Percentiles rank a stretch among this genome's conserved stretches.
Conservation (phyloP, 2,797 vertebrate species). For the Esox lucius region DNA sequence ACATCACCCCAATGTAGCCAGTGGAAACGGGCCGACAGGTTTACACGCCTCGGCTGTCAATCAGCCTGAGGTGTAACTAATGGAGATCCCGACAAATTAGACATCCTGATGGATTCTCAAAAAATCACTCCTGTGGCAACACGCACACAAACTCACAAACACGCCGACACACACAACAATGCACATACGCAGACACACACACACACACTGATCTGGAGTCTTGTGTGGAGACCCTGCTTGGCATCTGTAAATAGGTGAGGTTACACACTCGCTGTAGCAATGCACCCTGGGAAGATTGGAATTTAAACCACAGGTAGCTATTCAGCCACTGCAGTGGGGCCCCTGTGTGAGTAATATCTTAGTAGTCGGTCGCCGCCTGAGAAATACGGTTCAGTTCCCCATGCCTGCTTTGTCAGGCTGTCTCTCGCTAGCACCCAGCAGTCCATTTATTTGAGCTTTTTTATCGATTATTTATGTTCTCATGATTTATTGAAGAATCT, state of each 20-base stretch:
- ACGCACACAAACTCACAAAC: not conserved
- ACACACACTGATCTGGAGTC: not conserved
- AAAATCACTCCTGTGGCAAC: conserved; percentile 1
- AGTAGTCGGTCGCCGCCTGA: not conserved
- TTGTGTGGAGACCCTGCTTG: not conserved
- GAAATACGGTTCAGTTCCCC: not conserved
- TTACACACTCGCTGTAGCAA: conserved; percentile 20
- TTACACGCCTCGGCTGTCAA: conserved; percentile 19
- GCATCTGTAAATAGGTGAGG: conserved; percentile 11
- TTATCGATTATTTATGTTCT: not conserved
- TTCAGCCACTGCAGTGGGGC: conserved; percentile 31
- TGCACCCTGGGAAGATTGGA: conserved; percentile 20
- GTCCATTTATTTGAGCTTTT: not conserved
- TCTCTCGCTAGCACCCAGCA: not conserved
- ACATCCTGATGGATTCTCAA: conserved; percentile 8
- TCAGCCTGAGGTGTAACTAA: conserved; percentile 19
- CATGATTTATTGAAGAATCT: not conserved
- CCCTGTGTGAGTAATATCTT: conserved; percentile 26
- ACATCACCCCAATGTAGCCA: no score
- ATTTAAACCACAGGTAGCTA: conserved; percentile 44
- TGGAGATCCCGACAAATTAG: conserved; percentile 11
- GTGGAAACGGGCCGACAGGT: conserved; percentile 15
- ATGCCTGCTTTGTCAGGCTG: not conserved
- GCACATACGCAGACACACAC: not conserved
- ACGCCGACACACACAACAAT: not conserved